Base-by-base conservation (phyloP, 2,113 vertebrate species). In the Cnemophilus loriae region DNA sequence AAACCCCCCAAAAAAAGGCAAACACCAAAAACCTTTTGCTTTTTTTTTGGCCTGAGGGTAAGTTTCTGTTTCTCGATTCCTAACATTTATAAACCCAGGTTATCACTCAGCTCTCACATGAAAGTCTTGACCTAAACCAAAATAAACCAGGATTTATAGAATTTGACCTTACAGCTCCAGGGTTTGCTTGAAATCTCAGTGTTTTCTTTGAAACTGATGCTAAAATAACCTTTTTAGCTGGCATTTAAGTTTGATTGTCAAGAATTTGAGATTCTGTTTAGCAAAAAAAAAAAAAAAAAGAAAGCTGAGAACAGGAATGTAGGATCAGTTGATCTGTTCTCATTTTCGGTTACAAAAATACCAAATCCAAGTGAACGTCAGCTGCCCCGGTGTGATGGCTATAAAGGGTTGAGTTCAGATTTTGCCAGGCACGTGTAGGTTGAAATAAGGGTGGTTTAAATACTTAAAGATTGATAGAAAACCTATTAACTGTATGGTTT, bases 201-300 rank as follows among this genome's bases (percentile, higher is more conserved):
- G 24, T 71, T 93, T 90, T 59, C 60, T 70, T 87, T 75, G 35
- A 64, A 95, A 71, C 8, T 53, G 59, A 41, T 79, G 60, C 65
- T 71, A 68, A 74, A 87, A 84, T 87, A 89, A 80, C 59, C 46
- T 70, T 92, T 95, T 83, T 90, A 87, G 61, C 64, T 95, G 87
- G 78, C 53, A 59, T 65, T 91, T 93, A 37, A 73, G 55, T 87
- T 85, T 70, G 53, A 74, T 78, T 87, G 73, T 75, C 49, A 86
- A 50, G 59, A 73, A 44, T 78, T 77, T 33, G n/a, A 74, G 79
- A 16, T 69, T 87, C 37, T 84, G n/a, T 74, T 92, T 71, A 73
- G 73, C 33, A 16, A 65, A 33, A 73, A 35, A 17, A 3, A 41
- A 30, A 13, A 18, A 16, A 11, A 46, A n/a, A n/a, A n/a, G n/a